Evolutionary conservation across 2,113 vertebrate species (phyloP).

Genomic region (Smithornis capensis): DNA sequence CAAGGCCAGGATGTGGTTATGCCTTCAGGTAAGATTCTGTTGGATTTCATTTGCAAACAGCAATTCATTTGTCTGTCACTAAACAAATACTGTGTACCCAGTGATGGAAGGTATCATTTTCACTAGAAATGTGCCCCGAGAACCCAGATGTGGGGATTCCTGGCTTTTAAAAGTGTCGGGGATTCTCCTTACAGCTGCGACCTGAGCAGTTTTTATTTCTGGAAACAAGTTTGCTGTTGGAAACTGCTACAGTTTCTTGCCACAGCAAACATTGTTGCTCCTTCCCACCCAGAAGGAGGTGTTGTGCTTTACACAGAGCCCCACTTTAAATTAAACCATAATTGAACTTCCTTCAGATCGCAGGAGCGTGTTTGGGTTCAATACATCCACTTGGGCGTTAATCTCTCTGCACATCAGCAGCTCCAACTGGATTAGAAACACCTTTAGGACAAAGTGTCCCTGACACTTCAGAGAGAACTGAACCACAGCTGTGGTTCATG

Average conservation of each 20-base stretch:
- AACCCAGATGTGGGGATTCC: not conserved
- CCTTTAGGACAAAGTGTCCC: rapidly evolving
- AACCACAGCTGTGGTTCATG: too few species aligned
- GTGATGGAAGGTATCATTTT: not conserved
- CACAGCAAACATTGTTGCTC: not conserved
- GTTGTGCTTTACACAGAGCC: not conserved
- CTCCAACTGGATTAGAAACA: not conserved
- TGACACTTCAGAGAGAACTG: not conserved
- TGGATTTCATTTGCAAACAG: not conserved
- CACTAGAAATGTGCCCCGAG: not conserved
- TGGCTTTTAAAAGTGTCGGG: not conserved
- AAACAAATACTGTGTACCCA: rapidly evolving
- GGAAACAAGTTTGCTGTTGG: not conserved
- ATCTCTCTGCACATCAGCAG: not conserved
- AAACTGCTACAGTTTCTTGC: not conserved
- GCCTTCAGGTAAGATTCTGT: not conserved
- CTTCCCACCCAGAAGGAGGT: not conserved
- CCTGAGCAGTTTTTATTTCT: too few species aligned
- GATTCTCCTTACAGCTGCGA: not conserved
- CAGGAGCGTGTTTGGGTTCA: not conserved
- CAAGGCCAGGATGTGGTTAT: not conserved
- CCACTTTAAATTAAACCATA: not conserved
- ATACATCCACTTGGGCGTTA: not conserved
- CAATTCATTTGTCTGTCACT: not conserved
- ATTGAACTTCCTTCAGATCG: not conserved